Conservation (phyloP, 2,888 invertebrate species). For the Gastrophysa polygoni region DNA sequence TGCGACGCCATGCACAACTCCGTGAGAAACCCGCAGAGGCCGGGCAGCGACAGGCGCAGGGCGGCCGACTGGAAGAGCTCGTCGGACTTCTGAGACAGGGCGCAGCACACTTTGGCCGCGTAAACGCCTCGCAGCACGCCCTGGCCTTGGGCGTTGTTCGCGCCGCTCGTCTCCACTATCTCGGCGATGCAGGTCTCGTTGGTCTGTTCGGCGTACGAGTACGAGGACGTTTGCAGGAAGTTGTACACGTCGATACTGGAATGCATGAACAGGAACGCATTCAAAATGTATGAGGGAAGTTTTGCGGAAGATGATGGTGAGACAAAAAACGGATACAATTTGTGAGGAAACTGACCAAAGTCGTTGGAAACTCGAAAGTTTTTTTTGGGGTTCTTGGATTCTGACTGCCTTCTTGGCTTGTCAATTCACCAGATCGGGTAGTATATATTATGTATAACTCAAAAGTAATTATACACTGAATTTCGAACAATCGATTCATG, state of each 20-base stretch:
- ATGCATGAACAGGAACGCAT: too few species aligned
- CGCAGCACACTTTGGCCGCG: slow-evolving; percentile 88
- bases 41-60: slow-evolving; percentile 81
- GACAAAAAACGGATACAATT: too few species aligned
- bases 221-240: slow-evolving; percentile 68
- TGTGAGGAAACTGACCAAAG: too few species aligned
- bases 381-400: too few species aligned
- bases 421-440: too few species aligned
- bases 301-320: too few species aligned
- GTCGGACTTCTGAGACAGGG: slow-evolving; percentile 88
- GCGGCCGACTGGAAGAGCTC: slow-evolving; percentile 90
- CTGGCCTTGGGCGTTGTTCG: slow-evolving; percentile 56
- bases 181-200: slow-evolving; percentile 76
- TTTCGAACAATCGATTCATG: too few species aligned
- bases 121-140: slow-evolving; percentile 73
- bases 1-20: slow-evolving; percentile 87
- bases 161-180: slow-evolving; percentile 67
- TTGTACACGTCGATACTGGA: slow-evolving; percentile 83
- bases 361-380: too few species aligned
- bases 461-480: too few species aligned
- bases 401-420: too few species aligned
- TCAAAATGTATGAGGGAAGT: too few species aligned
- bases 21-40: slow-evolving; percentile 80
- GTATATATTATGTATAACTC: too few species aligned
- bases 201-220: slow-evolving; percentile 54